Percentiles rank a stretch among this genome's conserved stretches.
Conservation (phyloP, 2,113 vertebrate species). For the Asarcornis scutulata region DNA sequence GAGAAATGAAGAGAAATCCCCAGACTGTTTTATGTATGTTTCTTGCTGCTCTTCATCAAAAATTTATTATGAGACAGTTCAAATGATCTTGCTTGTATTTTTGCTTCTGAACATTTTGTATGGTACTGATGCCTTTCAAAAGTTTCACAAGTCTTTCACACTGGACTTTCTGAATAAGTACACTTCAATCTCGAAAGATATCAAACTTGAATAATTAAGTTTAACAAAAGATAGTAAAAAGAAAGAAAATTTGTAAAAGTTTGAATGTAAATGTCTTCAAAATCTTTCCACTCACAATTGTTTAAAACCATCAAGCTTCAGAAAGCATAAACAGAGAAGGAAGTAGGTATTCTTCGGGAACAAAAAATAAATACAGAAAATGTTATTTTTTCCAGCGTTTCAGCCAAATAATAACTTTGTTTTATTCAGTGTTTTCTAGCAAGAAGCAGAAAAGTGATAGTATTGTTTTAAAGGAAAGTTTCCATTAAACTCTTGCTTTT, state of each 20-base stretch:
- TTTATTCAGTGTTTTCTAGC: not conserved
- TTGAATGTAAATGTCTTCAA: not conserved
- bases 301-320: not conserved
- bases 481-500: not conserved
- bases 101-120: not conserved
- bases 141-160: not conserved
- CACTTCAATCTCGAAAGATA: not conserved
- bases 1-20: constrained; percentile 5
- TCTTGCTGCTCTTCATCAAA: not conserved
- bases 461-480: not conserved
- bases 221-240: not conserved
- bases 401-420: not conserved
- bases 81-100: not conserved
- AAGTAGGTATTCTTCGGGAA: not conserved
- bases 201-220: not conserved
- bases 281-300: not conserved
- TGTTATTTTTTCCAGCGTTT: not conserved
- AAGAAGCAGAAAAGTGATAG: not conserved
- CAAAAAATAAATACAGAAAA: not conserved
- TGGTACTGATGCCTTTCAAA: not conserved
- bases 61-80: not conserved
- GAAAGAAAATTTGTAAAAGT: not conserved
- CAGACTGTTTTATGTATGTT: not conserved
- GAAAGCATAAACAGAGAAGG: not conserved
- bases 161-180: not conserved